Evolutionary conservation across 2,797 vertebrate genomes (phyloP).

Genomic region (Poeciliopsis turneri): DNA sequence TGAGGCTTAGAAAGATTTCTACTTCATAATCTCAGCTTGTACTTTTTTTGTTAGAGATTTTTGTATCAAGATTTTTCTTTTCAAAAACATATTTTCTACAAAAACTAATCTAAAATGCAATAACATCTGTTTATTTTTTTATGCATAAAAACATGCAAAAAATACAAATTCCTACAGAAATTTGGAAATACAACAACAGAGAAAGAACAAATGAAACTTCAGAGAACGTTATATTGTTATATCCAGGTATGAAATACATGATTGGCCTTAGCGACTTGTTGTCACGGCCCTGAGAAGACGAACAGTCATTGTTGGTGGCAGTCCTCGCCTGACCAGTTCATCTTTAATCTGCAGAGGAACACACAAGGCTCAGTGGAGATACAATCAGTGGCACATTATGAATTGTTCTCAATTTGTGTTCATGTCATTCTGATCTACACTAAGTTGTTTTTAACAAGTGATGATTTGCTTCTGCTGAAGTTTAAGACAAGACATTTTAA

Average conservation of each 20-base stretch:
- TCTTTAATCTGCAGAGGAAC: constrained; percentile 4
- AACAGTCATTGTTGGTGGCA: not conserved
- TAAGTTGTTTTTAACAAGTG: not conserved
- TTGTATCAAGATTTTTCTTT: too few species aligned
- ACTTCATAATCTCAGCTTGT: too few species aligned
- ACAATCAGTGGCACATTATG: not conserved
- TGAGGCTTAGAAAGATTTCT: too few species aligned
- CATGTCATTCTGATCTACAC: not conserved
- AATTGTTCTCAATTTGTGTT: not conserved
- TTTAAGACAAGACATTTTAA: not conserved
- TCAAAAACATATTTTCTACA: too few species aligned
- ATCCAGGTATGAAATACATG: not conserved
- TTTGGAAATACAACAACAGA: not conserved
- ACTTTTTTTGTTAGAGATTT: too few species aligned
- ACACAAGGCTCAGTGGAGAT: not conserved
- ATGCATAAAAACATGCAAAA: not conserved
- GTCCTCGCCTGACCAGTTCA: not conserved
- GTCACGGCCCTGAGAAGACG: not conserved
- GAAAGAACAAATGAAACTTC: not conserved
- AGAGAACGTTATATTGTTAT: not conserved
- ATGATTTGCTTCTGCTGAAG: not conserved
- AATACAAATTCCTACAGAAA: not conserved
- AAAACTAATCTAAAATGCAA: too few species aligned
- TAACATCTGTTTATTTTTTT: too few species aligned
- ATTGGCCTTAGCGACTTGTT: not conserved